Conservation (phyloP, 2,888 invertebrate genomes). For the Orchesellides sinensis region DNA sequence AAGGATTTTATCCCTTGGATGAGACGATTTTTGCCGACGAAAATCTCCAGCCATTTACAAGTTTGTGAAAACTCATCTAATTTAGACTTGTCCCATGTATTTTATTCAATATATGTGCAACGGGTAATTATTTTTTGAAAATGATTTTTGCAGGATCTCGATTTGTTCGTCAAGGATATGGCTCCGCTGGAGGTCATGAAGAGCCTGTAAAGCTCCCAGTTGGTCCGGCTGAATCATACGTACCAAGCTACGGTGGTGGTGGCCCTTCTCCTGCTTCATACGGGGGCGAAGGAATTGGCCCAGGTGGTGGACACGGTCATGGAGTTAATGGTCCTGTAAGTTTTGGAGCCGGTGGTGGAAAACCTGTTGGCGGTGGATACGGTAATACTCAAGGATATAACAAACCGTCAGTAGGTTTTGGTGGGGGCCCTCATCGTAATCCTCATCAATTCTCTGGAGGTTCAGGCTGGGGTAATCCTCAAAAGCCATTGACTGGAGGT, state of each 20-base stretch:
- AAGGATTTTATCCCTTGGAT: not conserved
- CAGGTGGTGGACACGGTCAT: not conserved
- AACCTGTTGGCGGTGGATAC: not conserved
- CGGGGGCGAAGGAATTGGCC: too few relatives aligned
- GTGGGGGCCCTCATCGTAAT: conserved; percentile 8
- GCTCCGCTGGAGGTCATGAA: not conserved
- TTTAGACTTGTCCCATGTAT: not conserved
- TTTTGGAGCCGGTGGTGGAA: not conserved
- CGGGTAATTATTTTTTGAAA: not conserved
- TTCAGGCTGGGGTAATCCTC: conserved; percentile 1
- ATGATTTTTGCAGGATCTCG: not conserved
- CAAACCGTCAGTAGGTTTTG: not conserved
- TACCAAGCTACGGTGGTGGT: not conserved
- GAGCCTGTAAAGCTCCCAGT: not conserved
- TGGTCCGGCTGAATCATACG: not conserved
- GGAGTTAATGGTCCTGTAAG: not conserved
- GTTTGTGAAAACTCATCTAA: not conserved
- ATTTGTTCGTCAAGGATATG: conserved; percentile 3
- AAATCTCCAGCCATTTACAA: conserved; percentile 15
- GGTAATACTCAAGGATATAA: not conserved
- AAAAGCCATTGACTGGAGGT: not conserved
- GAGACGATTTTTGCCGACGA: not conserved
- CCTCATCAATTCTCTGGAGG: conserved; percentile 17
- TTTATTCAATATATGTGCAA: not conserved
- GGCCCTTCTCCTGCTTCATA: not conserved